These are phyloP conservation scores for Scylla paramamosain DNA, from an alignment of 1,140 invertebrate species.

Conservation along the genomic window DNA sequence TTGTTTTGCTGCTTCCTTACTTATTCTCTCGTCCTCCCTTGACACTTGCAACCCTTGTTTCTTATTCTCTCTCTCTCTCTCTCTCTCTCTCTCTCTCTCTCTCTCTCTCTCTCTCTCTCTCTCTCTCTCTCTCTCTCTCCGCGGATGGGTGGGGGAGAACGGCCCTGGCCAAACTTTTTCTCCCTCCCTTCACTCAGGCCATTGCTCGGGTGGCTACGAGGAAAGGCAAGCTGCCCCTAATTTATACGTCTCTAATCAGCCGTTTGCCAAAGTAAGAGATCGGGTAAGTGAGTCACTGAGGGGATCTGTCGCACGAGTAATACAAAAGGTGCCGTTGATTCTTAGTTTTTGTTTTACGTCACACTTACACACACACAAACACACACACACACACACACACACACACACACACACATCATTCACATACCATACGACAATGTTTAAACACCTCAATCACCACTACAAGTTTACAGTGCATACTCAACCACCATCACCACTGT, in stretches of 20 bases:
- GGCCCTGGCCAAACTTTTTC: not conserved
- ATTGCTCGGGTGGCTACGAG: not conserved
- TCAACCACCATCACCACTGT: not conserved
- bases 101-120: constrained; percentile 58
- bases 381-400: too few relatives aligned
- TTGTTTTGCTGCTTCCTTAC: not conserved
- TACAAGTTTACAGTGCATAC: not conserved
- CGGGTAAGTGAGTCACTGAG: not conserved
- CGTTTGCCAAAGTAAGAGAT: not conserved
- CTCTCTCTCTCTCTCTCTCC: constrained; percentile 15
- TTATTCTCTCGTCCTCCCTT: not conserved
- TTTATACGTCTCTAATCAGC: not conserved
- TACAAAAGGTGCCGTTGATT: not conserved
- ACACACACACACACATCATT: too few relatives aligned
- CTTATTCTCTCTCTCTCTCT: constrained; percentile 18
- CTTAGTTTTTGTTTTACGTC: too few relatives aligned
- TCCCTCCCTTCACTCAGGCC: not conserved
- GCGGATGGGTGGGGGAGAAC: not conserved
- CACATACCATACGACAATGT: too few relatives aligned
- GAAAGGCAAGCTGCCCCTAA: not conserved
- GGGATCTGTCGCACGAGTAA: not conserved
- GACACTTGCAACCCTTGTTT: not conserved
- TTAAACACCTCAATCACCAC: not conserved
- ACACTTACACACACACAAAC: too few relatives aligned
- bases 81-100: constrained; percentile 40